Percentiles rank a stretch among this genome's conserved stretches.
phyloP scores from a whole-genome alignment of 2,113 vertebrate genomes.

The Lepisosteus oculatus region DNA sequence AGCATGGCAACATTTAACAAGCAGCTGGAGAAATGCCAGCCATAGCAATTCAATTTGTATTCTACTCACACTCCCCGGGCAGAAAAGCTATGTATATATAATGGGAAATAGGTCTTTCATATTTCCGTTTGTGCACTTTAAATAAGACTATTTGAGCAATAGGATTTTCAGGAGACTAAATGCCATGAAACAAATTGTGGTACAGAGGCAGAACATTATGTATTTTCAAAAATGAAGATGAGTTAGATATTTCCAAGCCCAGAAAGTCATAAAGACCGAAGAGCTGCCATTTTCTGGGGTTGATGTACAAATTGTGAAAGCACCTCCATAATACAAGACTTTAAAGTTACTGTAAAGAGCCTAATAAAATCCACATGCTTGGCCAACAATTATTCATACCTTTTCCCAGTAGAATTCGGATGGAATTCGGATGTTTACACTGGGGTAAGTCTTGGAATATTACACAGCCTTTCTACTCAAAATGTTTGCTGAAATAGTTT shows the following conservation, averaged over 20 bases:
- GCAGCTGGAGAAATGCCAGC: conserved; percentile 37
- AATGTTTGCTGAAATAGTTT: no score
- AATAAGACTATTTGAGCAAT: conserved; percentile 7
- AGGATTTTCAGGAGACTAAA: conserved; percentile 4
- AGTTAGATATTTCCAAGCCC: background rate
- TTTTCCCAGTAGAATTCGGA: background rate
- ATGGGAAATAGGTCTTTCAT: conserved; percentile 12
- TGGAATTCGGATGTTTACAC: background rate
- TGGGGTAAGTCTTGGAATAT: no score
- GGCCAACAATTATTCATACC: background rate
- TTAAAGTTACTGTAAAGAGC: background rate
- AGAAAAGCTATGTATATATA: conserved; percentile 33
- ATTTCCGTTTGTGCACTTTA: conserved; percentile 1
- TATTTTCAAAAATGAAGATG: conserved; percentile 1
- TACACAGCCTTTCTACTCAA: no score
- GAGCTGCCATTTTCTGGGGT: background rate
- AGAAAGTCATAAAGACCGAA: background rate
- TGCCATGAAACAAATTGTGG: conserved; percentile 5
- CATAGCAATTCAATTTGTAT: conserved; percentile 43
- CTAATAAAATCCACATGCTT: background rate
- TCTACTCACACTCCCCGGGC: conserved; percentile 30
- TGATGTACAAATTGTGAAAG: background rate
- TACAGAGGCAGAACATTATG: conserved; percentile 1
- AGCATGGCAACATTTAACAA: conserved; percentile 44
- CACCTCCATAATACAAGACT: background rate